Evolutionary conservation across 2,888 invertebrate species (phyloP), one percentile per base, ranked within the genome.

Genomic region (Crematogaster levior): DNA sequence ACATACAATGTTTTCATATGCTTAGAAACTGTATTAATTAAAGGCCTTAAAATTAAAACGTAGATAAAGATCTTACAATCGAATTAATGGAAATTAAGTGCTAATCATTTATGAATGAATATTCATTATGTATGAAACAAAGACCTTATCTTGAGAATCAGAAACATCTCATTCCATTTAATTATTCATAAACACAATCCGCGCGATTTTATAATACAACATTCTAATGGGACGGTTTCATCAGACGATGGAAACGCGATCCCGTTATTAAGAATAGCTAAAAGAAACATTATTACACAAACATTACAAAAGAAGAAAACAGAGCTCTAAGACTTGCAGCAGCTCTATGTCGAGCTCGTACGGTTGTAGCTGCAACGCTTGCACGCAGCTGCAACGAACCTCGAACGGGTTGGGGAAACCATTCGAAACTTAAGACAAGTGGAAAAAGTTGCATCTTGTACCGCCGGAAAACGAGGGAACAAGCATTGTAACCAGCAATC

Each of bases 381-480:
- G 51, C 40, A 77, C 27, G 68, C 40, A 70, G 77, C 72, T 70
- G 53, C 72, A 77, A 68, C 40, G 9, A 43, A 40, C 27, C 37
- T 56, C 34, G 63, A 74, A 63, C 70, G 27, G 53, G 37, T 56
- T 56, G 27, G 18, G 72, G 12, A 72, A 46, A 43, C 34, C 34
- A 43, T 12, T 70, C 79, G 73, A 58, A 79, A 79, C 79, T 79
- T 72, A 34, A 79, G 73, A 43, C 43, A 56, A 72, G 72, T 77
- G 30, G 70, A 79, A 79, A 46, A 72, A 79, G 72, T 79, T 79
- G 15, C 18, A 56, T 18, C 43, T 37, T 15, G 27, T 18, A 43
- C 34, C 10, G 21, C 12, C 15, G 40, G 51, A n/a, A 74, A 74
- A 53, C 6, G 72, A 53, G 53, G 68, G 21, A 68, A 53, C 37